These are phyloP conservation scores for Apogon hyalosoma DNA, from an alignment of 2,797 vertebrate species.

Conservation along the genomic window DNA sequence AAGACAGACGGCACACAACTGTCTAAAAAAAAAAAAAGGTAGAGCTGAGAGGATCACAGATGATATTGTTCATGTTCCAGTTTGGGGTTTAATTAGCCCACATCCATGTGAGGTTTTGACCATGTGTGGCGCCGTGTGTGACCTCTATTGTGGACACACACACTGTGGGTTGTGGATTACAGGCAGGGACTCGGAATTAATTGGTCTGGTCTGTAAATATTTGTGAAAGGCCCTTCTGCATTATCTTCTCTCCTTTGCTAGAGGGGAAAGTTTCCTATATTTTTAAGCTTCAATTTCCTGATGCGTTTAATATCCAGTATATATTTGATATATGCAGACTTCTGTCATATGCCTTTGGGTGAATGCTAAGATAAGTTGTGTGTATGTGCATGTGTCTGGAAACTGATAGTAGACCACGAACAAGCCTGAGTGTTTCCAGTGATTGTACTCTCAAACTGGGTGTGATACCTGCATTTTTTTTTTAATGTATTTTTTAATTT, in stretches of 20 bases:
- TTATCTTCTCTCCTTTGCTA: background rate
- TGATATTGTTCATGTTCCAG: slow-evolving; percentile 34
- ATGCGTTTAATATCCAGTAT: background rate
- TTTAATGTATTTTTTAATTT: too few relatives aligned
- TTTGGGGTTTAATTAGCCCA: slow-evolving; percentile 37
- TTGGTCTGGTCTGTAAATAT: slow-evolving; percentile 40
- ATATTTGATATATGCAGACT: too few relatives aligned
- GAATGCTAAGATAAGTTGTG: too few relatives aligned
- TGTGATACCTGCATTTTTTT: too few relatives aligned
- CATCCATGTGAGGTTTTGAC: slow-evolving; percentile 20
- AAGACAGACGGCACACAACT: slow-evolving; percentile 5
- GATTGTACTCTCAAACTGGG: too few relatives aligned
- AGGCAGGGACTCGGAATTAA: slow-evolving; percentile 28
- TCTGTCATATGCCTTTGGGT: too few relatives aligned
- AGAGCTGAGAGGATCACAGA: slow-evolving; percentile 36
- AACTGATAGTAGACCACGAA: too few relatives aligned
- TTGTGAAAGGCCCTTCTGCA: slow-evolving; percentile 4
- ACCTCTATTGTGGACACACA: slow-evolving; percentile 19
- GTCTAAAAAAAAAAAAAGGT: too few relatives aligned
- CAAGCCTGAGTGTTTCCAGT: too few relatives aligned
- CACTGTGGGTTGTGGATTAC: slow-evolving; percentile 16
- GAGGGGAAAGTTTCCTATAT: background rate
- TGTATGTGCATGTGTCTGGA: too few relatives aligned
- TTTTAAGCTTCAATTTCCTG: slow-evolving; percentile 17
- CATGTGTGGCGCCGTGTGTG: slow-evolving; percentile 21